Base-by-base conservation (phyloP, 2,113 vertebrate species). In the Eurystomus gularis region DNA sequence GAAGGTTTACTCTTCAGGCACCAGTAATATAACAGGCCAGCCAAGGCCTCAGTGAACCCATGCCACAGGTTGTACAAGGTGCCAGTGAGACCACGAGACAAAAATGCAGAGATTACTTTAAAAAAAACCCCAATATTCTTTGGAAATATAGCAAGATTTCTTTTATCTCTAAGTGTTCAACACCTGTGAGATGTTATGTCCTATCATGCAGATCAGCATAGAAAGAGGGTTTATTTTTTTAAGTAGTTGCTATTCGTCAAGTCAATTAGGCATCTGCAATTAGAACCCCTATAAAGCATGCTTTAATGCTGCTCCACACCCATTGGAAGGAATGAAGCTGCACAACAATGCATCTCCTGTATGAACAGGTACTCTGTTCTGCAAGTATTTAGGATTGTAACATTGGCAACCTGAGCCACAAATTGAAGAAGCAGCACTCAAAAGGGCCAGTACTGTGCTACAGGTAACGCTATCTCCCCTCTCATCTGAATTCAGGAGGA, bases 221-320 rank as follows among this genome's bases (percentile, higher is more conserved):
- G 57, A 97, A 98, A 97, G 94, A 96, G 91, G 96, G 93, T 95
- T 95, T 95, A 92, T 96, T 94, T 94, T 98, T 82, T 91, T 94
- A 98, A 96, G 88, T 87, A 96, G 94, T 79, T 97, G 92, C 96
- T 97, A 98, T 98, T 98, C 97, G 97, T 96, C 96, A 98, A 97
- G 94, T 96, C 98, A 98, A 98, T 98, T 98, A 98, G 97, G 96
- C 94, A 97, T 97, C 96, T 97, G 97, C 97, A 98, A 98, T 98
- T 98, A 98, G 97, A 98, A 97, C 78, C 97, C 97, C 96, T 97
- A 97, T 98, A 98, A 98, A 98, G 96, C 19, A 42, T 93, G 90
- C 97, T 98, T 98, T 98, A 98, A 98, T 98, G 97, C 97, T 97
- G 82, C 90, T 98, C 98, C 98, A 98, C 98, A 44, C 98, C 98